phyloP scores from a whole-genome alignment of 2,113 vertebrate species.

The human region GRCh38 chr5:11379001-11379500 shows the following conservation, averaged over 20 bases:
- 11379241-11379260: constrained; percentile 10
- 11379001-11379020: neutral
- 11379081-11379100: constrained; percentile 50
- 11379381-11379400: neutral
- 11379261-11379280: neutral
- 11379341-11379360: neutral
- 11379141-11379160: neutral
- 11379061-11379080: constrained; percentile 51
- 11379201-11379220: neutral
- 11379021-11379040: constrained; percentile 20
- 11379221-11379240: neutral
- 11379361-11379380: neutral
- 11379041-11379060: constrained; percentile 33
- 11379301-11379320: neutral
- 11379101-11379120: constrained; percentile 17
- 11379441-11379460: neutral
- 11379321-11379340: neutral
- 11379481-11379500: neutral
- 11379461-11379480: neutral
- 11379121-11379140: constrained; percentile 25
- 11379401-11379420: neutral
- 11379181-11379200: neutral
- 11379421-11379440: neutral
- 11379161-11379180: neutral
- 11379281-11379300: neutral